Evolutionary conservation across 2,888 invertebrate species (phyloP).

Genomic region (Opisthograptis luteolata): DNA sequence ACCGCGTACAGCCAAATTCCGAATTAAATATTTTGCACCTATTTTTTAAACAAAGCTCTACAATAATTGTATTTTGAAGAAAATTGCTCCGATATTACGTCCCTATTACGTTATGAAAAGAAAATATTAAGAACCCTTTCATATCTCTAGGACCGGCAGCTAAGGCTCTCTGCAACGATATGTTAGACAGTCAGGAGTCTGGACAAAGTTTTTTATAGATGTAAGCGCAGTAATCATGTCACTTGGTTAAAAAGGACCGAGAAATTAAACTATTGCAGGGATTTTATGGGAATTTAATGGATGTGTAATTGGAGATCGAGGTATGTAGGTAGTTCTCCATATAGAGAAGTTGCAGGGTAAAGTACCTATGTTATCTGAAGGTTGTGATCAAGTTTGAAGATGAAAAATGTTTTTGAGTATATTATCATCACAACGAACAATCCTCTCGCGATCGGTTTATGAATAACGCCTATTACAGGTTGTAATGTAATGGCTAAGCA

Average conservation of each 20-base stretch:
- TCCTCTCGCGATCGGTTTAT: background rate
- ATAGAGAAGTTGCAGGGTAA: slow-evolving; percentile 31
- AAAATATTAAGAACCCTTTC: too few species aligned
- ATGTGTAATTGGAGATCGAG: slow-evolving; percentile 4
- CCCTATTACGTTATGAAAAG: too few species aligned
- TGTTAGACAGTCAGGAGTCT: too few species aligned
- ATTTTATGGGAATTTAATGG: background rate
- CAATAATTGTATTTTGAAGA: too few species aligned
- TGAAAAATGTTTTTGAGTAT: slow-evolving; percentile 4
- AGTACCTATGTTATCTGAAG: slow-evolving; percentile 26
- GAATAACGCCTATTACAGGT: too few species aligned
- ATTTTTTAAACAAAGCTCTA: too few species aligned
- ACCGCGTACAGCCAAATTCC: too few species aligned
- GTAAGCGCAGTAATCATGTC: background rate
- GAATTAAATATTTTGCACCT: too few species aligned
- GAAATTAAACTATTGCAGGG: slow-evolving; percentile 5
- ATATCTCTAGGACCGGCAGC: too few species aligned
- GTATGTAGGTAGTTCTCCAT: slow-evolving; percentile 13
- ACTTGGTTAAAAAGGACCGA: background rate
- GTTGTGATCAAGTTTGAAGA: slow-evolving; percentile 33
- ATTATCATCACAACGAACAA: slow-evolving; percentile 14
- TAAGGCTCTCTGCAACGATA: too few species aligned
- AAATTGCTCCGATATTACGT: too few species aligned
- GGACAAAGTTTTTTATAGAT: background rate
- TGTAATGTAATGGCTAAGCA: too few species aligned